A percentile compares a stretch with the other conserved stretches of the same genome.
These are phyloP conservation scores for Dasyprocta punctata DNA, from an alignment of 2,113 vertebrate genomes.

Conservation along the genomic window DNA sequence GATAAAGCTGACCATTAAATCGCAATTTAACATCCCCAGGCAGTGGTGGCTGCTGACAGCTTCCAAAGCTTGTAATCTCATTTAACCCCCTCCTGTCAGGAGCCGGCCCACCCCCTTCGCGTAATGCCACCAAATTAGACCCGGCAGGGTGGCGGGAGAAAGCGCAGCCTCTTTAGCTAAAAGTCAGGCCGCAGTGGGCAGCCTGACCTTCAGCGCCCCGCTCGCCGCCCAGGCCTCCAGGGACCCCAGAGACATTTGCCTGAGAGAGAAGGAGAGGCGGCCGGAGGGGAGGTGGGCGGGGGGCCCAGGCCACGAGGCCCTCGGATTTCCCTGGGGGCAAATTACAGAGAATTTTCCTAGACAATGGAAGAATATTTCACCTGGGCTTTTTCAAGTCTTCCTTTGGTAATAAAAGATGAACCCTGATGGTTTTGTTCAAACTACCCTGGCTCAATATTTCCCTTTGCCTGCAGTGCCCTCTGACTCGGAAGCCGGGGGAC, in stretches of 20 bases:
- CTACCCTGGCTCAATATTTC: constrained; percentile 81
- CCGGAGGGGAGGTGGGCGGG: not conserved
- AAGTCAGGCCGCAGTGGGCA: constrained; percentile 90
- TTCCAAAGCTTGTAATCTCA: constrained; percentile 92
- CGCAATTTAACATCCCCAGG: constrained; percentile 89
- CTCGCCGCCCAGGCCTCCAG: constrained; percentile 79
- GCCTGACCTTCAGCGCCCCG: constrained; percentile 88
- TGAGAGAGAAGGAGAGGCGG: constrained; percentile 54
- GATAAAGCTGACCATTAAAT: constrained; percentile 93
- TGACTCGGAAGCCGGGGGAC: constrained; percentile 76
- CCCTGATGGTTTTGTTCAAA: constrained; percentile 71
- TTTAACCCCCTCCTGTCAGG: constrained; percentile 92
- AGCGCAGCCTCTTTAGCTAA: constrained; percentile 90
- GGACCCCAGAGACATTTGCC: constrained; percentile 79
- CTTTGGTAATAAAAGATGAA: constrained; percentile 85
- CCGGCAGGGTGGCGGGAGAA: constrained; percentile 90
- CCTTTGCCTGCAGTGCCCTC: constrained; percentile 77
- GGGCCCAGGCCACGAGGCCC: constrained; percentile 62
- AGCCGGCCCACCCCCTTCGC: constrained; percentile 85
- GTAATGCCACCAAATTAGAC: constrained; percentile 90
- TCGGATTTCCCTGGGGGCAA: constrained; percentile 86
- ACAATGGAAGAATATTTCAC: constrained; percentile 84
- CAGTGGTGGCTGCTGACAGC: constrained; percentile 88
- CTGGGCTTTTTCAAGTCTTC: constrained; percentile 78
- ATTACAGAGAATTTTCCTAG: constrained; percentile 87